Conservation (phyloP, 2,113 vertebrate species). For the Cinclus cinclus region DNA sequence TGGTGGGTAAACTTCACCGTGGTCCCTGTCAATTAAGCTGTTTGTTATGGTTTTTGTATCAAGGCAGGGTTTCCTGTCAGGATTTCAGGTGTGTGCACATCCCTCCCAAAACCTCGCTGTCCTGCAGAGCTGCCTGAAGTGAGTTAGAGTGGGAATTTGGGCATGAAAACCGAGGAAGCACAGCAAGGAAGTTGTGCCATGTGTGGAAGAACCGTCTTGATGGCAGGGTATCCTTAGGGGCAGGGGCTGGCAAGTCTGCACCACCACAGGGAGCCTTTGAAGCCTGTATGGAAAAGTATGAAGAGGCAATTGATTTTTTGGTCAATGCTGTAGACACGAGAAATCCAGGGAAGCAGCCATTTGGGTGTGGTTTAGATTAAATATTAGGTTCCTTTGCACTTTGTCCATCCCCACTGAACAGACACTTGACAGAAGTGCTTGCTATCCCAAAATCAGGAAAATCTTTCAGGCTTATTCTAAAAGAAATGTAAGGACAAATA, state of each 20-base stretch:
- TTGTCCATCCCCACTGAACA: not conserved
- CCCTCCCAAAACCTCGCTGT: not conserved
- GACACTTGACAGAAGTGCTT: not conserved
- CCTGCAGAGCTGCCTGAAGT: not conserved
- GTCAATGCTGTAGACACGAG: not conserved
- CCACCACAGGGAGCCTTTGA: not conserved
- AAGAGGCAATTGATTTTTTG: not conserved
- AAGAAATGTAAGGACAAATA: not conserved
- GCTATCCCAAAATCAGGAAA: not conserved
- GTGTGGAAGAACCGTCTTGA: not conserved
- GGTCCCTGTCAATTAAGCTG: not conserved
- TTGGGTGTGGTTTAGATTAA: not conserved
- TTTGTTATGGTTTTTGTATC: not conserved
- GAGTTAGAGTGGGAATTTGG: not conserved
- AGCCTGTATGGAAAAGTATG: not conserved
- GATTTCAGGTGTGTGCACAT: not conserved
- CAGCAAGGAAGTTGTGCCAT: accelerated
- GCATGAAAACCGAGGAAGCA: not conserved
- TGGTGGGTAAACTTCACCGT: not conserved
- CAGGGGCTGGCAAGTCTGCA: not conserved
- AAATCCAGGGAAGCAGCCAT: not conserved
- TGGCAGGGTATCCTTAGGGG: accelerated
- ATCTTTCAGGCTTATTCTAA: not conserved
- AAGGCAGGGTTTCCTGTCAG: not conserved
- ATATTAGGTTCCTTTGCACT: not conserved